phyloP scores from a whole-genome alignment of 2,113 vertebrate genomes.

The Fulica atra region DNA sequence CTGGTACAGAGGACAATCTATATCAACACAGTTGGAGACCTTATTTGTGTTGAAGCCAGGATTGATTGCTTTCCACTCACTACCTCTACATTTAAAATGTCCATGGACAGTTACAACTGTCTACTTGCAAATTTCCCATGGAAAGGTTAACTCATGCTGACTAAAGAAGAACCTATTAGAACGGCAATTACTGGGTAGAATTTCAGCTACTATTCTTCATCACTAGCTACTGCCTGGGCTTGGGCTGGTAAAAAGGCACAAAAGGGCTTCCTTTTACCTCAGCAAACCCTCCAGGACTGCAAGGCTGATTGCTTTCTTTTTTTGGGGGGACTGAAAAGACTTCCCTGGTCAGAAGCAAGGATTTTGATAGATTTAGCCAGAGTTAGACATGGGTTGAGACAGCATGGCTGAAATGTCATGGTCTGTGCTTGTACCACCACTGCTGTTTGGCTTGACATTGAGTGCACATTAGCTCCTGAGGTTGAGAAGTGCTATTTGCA shows the following conservation, averaged over 20 bases:
- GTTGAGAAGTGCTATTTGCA: not conserved
- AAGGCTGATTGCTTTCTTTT: not conserved
- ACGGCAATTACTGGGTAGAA: not conserved
- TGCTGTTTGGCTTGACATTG: not conserved
- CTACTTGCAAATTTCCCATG: not conserved
- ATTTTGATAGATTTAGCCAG: not conserved
- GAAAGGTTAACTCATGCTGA: not conserved
- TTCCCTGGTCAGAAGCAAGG: not conserved
- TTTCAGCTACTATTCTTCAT: not conserved
- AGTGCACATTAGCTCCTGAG: not conserved
- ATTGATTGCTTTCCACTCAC: not conserved
- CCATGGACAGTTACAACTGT: not conserved
- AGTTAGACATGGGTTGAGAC: not conserved
- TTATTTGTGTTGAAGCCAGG: not conserved
- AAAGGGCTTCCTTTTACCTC: not conserved
- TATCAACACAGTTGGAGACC: conserved; percentile 12
- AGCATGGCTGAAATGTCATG: not conserved
- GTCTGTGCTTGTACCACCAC: not conserved
- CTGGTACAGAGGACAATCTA: not conserved
- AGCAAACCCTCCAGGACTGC: not conserved
- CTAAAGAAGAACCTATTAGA: not conserved
- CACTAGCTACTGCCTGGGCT: not conserved
- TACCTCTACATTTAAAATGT: not conserved
- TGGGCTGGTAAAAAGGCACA: not conserved
- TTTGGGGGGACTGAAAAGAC: not conserved